Conservation (phyloP, 2,113 vertebrate species). For the Pedionomus torquatus region DNA sequence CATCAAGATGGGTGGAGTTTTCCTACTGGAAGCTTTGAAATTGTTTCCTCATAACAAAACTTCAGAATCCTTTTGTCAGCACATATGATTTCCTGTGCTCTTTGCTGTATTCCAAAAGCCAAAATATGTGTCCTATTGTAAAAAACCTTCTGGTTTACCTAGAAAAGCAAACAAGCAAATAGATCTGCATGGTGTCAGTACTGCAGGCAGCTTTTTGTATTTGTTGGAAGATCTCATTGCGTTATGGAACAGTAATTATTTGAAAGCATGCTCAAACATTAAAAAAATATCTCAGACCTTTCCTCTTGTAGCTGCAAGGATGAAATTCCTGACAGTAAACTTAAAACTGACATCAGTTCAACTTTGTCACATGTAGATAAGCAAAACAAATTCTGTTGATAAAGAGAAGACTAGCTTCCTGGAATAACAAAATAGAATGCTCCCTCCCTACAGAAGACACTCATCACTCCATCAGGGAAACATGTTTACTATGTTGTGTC, state of each 20-base stretch:
- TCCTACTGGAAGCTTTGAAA: slow-evolving; percentile 8
- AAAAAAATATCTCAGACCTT: neutral
- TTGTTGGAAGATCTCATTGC: neutral
- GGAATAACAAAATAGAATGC: neutral
- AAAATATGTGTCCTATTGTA: neutral
- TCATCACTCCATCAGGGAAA: neutral
- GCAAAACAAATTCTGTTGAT: neutral
- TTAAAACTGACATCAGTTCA: slow-evolving; percentile 1
- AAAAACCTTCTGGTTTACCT: neutral
- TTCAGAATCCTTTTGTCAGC: slow-evolving; percentile 31
- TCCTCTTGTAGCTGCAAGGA: neutral
- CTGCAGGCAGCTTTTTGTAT: neutral
- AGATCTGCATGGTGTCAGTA: neutral
- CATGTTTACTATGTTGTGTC: neutral
- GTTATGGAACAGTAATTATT: neutral
- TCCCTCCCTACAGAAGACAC: neutral
- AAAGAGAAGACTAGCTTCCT: neutral
- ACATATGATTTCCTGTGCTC: slow-evolving; percentile 32
- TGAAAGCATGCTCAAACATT: neutral
- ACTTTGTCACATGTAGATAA: neutral
- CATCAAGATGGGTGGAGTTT: slow-evolving; percentile 19
- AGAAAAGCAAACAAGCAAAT: slow-evolving; percentile 15
- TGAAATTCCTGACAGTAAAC: neutral
- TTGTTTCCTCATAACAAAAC: slow-evolving; percentile 16
- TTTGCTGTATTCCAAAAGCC: slow-evolving; percentile 11